Evolutionary conservation across 2,888 invertebrate species (phyloP), one percentile per base, ranked within the genome.

Genomic region (Aleiodes alternator): DNA sequence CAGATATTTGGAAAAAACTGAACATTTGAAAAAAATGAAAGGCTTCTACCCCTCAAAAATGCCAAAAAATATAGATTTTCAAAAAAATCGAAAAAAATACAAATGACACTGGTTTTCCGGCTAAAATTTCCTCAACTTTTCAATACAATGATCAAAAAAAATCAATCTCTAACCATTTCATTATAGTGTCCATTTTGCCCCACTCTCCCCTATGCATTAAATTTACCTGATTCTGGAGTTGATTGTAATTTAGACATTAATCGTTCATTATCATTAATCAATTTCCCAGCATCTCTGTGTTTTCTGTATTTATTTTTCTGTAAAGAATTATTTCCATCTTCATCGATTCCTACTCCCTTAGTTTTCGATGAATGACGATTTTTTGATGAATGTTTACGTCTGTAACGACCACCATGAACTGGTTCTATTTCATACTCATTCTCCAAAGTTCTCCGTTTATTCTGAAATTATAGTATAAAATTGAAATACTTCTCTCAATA

Each of bases 361-460:
- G 66, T n/a, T 75, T 80, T 83, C 4, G 78, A 71, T 8, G 73
- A 64, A 12, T 76, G 79, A 64, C 79, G 81, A 8, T 73, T 75
- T 53, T 78, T 83, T 0, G 82, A 81, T 31, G 80, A 76, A 29
- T 83, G 83, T 73, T 80, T 83, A 57, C 79, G 83, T n/a, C 83
- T 80, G 76, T 84, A 82, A 75, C 76, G 82, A 5, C 73, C 69
- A 11, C 79, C 81, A 53, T 81, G 84, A 57, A 81, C 76, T 23
- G 82, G 82, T 57, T 86, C 86, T 4, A 80, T 69, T 34, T 83
- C 83, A 51, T 78, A 76, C 8, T 79, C 82, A 51, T 77, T 79
- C 9, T 4, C 14, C 14, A 57, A 38, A 38, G n/a, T 75, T 75
- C 73, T 84, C n/a, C 69, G 79, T 76, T 78, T 82, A 14, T 81